A percentile compares a stretch with the other conserved stretches of the same genome.
Conservation (phyloP, 2,797 vertebrate species). For the Knipowitschia caucasica region DNA sequence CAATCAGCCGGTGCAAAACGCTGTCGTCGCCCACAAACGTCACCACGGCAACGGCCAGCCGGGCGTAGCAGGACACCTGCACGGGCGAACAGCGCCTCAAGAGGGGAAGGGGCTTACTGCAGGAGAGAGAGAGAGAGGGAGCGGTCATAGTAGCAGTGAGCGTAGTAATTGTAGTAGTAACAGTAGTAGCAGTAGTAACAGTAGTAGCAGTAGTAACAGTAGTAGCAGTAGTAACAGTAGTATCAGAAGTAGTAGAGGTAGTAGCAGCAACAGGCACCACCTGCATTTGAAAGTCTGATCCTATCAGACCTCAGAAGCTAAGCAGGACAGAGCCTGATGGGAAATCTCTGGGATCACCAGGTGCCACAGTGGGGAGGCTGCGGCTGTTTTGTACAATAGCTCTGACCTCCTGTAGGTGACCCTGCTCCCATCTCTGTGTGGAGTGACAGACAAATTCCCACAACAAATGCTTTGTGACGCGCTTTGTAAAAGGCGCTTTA, state of each 20-base stretch:
- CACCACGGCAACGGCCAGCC: constrained; percentile 95
- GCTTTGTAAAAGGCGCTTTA: no score
- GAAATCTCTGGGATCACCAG: no score
- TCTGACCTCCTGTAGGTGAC: no score
- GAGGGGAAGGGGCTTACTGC: constrained; percentile 88
- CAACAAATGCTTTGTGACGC: no score
- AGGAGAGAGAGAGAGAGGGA: constrained; percentile 8
- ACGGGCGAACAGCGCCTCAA: constrained; percentile 98
- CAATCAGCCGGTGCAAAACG: constrained; percentile 93
- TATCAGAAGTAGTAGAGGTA: neutral
- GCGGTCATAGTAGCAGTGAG: neutral
- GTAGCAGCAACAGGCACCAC: no score
- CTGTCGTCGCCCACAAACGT: constrained; percentile 95
- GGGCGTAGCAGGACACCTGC: constrained; percentile 94
- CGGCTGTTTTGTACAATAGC: no score
- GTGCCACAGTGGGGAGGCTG: no score
- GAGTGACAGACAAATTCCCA: no score
- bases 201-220: neutral
- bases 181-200: neutral
- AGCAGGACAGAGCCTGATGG: no score
- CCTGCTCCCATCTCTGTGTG: no score
- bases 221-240: neutral
- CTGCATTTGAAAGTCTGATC: no score
- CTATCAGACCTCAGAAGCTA: no score
- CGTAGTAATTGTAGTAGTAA: neutral